A percentile compares a stretch with the other conserved stretches of the same genome.
These are phyloP conservation scores for Platanista minor DNA, from an alignment of 2,113 vertebrate genomes.

Conservation along the genomic window DNA sequence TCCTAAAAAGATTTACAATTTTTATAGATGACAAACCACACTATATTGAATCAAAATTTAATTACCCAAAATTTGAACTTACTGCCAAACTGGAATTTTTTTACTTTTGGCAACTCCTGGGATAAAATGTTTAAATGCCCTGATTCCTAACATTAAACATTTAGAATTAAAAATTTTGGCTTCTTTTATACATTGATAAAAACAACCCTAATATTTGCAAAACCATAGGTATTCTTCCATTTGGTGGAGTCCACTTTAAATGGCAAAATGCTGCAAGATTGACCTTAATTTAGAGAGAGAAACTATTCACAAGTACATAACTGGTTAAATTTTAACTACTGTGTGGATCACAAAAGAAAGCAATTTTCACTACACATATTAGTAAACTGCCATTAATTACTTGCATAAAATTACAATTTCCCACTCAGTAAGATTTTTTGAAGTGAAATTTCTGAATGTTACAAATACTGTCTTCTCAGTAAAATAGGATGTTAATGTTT, in stretches of 20 bases:
- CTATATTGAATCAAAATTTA: conserved; percentile 23
- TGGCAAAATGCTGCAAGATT: background rate
- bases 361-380: background rate
- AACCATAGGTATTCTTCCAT: background rate
- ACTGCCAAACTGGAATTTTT: background rate
- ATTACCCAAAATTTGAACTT: conserved; percentile 49
- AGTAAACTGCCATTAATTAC: background rate
- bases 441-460: conserved; percentile 24
- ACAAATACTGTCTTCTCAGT: background rate
- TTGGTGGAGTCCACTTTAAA: conserved; percentile 7
- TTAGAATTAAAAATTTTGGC: background rate
- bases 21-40: background rate
- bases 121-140: conserved; percentile 37
- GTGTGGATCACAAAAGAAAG: background rate
- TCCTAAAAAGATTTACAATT: background rate
- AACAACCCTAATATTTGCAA: background rate
- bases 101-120: background rate
- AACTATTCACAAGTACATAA: background rate
- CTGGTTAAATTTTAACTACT: background rate
- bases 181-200: conserved; percentile 20
- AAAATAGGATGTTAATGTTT: background rate
- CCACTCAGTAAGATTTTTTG: background rate
- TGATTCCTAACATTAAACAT: conserved; percentile 19
- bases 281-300: conserved; percentile 24
- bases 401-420: background rate